Base-by-base conservation (phyloP, 2,113 vertebrate species). In the Oryzias celebensis region DNA sequence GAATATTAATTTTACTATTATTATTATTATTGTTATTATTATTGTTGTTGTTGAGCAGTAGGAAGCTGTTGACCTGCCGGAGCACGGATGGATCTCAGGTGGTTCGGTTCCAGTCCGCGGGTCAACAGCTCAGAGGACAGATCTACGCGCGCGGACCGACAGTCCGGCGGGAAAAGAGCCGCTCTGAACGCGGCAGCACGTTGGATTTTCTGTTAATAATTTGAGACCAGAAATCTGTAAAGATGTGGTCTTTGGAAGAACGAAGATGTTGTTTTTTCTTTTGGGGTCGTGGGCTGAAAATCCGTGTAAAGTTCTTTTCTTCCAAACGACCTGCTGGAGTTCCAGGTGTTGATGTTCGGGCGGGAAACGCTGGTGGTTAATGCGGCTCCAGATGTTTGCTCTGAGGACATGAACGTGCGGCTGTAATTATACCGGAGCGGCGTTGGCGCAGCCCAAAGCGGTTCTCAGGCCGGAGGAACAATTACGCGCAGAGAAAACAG, bases 381-480 rank as follows among this genome's bases (percentile, higher is more conserved):
- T n/a, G 47, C 44, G 65, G 13, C 71, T 61, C 73, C 66, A n/a
- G 66, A 59, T 77, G 81, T 74, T 76, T 64, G 68, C 5, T 53
- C 77, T 73, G 51, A 51, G 63, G 64, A 60, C 64, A 5, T 17
- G 55, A 31, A 36, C 58, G 57, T 62, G 71, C 56, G 65, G 36
- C n/a, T 80, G 71, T 76, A 81, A 81, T 85, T 83, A 81, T 17
- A 68, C 31, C 52, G 49, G 18, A 73, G 68, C 58, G 71, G 51
- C 10, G 64, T 54, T 68, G 66, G 73, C 36, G 73, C 68, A 71
- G 50, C 71, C 26, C 31, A 53, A 23, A 62, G 55, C 81, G 24
- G 65, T 58, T 84, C 69, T 75, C 71, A 77, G 64, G 51, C 58
- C 26, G 41, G 36, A 72, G 73, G 79, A 52, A 75, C 71, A 75